Evolutionary conservation across 2,888 invertebrate genomes (phyloP).

Genomic region (Gisinianus flammeolus): DNA sequence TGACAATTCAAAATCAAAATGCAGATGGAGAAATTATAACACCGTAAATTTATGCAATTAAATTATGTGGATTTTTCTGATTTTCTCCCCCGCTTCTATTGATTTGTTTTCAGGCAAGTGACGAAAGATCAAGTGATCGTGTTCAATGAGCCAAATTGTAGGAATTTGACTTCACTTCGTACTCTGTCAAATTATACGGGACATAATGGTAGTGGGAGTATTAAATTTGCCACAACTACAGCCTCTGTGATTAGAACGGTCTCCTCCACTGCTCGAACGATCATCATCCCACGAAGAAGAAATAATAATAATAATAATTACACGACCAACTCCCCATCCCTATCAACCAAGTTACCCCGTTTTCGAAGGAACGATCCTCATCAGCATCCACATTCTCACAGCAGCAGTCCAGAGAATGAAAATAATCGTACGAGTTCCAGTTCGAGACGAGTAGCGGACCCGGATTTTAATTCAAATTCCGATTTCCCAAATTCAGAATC

Average conservation of each 20-base stretch:
- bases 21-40: background rate
- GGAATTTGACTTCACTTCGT: conserved; percentile 12
- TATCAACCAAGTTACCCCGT: background rate
- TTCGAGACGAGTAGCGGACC: background rate
- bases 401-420: background rate
- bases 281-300: background rate
- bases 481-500: background rate
- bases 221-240: conserved; percentile 46
- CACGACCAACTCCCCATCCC: background rate
- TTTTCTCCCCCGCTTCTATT: background rate
- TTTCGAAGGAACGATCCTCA: background rate
- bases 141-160: conserved; percentile 49
- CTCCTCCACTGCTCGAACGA: conserved; percentile 25
- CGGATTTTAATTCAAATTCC: background rate
- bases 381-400: background rate
- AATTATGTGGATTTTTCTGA: background rate
- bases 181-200: background rate
- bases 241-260: conserved; percentile 41
- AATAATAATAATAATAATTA: background rate
- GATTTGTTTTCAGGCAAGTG: conserved; percentile 44
- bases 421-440: background rate
- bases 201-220: background rate
- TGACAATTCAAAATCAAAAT: background rate
- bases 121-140: conserved; percentile 50
- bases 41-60: background rate